These are phyloP conservation scores for Thunnus albacares DNA, from an alignment of 2,797 vertebrate genomes.

Conservation along the genomic window DNA sequence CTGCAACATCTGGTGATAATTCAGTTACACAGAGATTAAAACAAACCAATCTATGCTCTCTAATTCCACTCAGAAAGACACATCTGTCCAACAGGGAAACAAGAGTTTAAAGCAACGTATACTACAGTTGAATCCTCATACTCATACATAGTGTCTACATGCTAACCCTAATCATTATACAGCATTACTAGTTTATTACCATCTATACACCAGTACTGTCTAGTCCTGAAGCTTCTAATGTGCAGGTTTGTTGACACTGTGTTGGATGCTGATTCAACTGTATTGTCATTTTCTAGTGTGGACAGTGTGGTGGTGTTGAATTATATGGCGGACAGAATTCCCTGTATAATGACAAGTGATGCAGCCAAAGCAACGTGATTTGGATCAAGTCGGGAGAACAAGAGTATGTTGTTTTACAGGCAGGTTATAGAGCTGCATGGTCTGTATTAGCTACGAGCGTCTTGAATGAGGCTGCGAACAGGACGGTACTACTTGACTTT, in stretches of 20 bases:
- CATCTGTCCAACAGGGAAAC: neutral
- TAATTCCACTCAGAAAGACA: neutral
- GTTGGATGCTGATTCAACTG: neutral
- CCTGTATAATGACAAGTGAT: neutral
- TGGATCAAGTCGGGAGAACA: neutral
- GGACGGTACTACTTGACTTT: neutral
- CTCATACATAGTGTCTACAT: too few species aligned
- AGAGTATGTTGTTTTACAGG: neutral
- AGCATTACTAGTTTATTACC: neutral
- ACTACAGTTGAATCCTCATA: neutral
- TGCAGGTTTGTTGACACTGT: neutral
- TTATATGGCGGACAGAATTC: neutral
- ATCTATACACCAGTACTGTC: neutral
- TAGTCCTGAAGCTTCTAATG: neutral
- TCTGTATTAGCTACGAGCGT: neutral
- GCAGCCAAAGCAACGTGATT: neutral
- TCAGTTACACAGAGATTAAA: conserved; percentile 7
- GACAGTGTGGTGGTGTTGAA: neutral
- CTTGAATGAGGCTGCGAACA: neutral
- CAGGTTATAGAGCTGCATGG: neutral
- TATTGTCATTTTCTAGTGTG: neutral
- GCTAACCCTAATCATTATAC: neutral
- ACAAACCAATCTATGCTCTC: neutral
- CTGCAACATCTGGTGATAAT: neutral
- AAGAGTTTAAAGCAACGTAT: neutral